Percentiles rank a stretch among this genome's conserved stretches.
Evolutionary conservation across 2,888 invertebrate genomes (phyloP).

Genomic region (Apamea monoglypha): DNA sequence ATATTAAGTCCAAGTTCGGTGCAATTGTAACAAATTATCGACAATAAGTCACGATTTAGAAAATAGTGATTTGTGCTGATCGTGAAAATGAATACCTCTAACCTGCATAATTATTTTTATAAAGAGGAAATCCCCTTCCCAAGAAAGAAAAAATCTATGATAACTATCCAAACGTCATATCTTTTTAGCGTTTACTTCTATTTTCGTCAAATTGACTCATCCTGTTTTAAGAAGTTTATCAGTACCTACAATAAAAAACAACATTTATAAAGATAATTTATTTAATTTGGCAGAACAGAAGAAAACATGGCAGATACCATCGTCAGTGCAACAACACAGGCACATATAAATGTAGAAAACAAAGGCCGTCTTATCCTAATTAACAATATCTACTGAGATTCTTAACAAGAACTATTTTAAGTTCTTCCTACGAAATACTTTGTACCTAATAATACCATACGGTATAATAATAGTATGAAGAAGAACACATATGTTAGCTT

Average conservation of each 20-base stretch:
- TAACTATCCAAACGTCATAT: neutral
- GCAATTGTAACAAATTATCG: neutral
- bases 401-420: slow-evolving; percentile 29
- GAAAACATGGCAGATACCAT: slow-evolving; percentile 18
- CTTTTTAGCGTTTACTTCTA: neutral
- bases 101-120: neutral
- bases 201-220: neutral
- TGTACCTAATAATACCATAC: slow-evolving; percentile 26
- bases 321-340: slow-evolving; percentile 13
- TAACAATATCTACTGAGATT: slow-evolving; percentile 50
- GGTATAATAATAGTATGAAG: slow-evolving; percentile 4
- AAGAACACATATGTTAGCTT: slow-evolving; percentile 4
- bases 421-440: slow-evolving; percentile 19
- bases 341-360: slow-evolving; percentile 46
- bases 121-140: neutral
- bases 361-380: slow-evolving; percentile 43
- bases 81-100: neutral
- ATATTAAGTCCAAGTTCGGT: neutral
- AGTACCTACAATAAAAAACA: slow-evolving; percentile 55
- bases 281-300: slow-evolving; percentile 55
- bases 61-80: neutral
- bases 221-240: neutral
- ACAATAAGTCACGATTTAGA: neutral
- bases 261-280: slow-evolving; percentile 58
- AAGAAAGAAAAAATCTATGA: neutral